phyloP scores from a whole-genome alignment of 2,797 vertebrate species.

The Karalla daura region DNA sequence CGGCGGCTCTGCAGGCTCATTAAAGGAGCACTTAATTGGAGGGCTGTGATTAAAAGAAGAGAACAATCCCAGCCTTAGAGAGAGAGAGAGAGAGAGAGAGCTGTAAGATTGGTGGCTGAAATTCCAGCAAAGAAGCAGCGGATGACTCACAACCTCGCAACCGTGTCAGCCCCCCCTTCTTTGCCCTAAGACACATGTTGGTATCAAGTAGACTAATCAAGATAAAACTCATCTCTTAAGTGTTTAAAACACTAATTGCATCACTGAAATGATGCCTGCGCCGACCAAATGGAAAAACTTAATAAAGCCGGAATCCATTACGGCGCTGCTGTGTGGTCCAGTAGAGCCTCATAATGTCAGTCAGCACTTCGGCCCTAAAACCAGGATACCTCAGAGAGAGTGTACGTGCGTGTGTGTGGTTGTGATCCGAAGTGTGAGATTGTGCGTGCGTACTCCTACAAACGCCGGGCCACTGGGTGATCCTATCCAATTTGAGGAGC shows the following conservation, averaged over 20 bases:
- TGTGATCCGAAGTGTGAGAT: no score
- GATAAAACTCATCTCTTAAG: conserved; percentile 19
- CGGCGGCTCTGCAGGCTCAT: background rate
- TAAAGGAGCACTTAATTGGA: background rate
- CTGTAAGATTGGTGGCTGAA: conserved; percentile 8
- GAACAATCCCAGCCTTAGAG: background rate
- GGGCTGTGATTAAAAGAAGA: background rate
- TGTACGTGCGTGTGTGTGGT: background rate
- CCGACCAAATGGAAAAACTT: conserved; percentile 34
- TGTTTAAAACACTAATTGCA: conserved; percentile 34
- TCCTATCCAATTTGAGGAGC: conserved; percentile 31
- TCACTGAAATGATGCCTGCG: conserved; percentile 21
- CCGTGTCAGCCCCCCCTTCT: conserved; percentile 3
- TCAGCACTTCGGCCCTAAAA: conserved; percentile 52
- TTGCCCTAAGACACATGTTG: background rate
- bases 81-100: background rate
- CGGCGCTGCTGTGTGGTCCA: conserved; percentile 13
- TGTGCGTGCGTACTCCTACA: background rate
- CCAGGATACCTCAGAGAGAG: conserved; percentile 4
- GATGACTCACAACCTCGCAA: background rate
- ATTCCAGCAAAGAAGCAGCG: background rate
- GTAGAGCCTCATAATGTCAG: conserved; percentile 25
- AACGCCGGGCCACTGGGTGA: conserved; percentile 40
- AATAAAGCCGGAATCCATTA: conserved; percentile 53
- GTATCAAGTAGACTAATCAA: conserved; percentile 20